Evolutionary conservation across 2,888 invertebrate genomes (phyloP), one percentile per base, ranked within the genome.

Genomic region (Ophioninae sp.): DNA sequence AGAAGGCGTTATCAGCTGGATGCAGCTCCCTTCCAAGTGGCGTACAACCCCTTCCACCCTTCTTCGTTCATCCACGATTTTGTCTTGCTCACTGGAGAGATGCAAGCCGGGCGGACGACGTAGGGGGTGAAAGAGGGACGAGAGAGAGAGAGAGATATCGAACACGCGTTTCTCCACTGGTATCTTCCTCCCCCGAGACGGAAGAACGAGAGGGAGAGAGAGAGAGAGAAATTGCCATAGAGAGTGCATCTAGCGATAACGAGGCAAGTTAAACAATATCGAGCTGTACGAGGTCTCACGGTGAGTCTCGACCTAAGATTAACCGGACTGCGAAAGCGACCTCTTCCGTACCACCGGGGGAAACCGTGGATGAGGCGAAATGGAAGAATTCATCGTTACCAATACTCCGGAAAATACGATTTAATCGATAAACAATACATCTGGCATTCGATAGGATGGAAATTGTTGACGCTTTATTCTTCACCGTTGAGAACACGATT

Each of bases 231-330:
- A 84, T 87, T 86, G 85, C 90, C 92, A 91, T 90, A 91, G 91
- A 92, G 91, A 91, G 92, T 92, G 92, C 92, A 92, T 91, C 86
- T 86, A 88, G 92, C 90, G 92, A 93, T 92, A 93, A 92, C 92
- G 91, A 90, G 90, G 90, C 90, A 92, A 92, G 91, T 93, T 92
- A 92, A 93, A 93, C 92, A 93, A 92, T 92, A 92, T 92, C 91
- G 91, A 91, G 91, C 91, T 91, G 89, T 90, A 91, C 89, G 89
- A 91, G 90, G 86, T 85, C 85, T 81, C 86, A 79, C 72, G 86
- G 85, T 85, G 86, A 86, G 86, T 87, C 87, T 82, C 88, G 89
- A 88, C 90, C 89, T 88, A 91, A 91, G 92, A 91, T 92, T 91
- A 91, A 91, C 89, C 87, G 86, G 87, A 87, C 87, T 82, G 85